Conservation (phyloP, 1,140 invertebrate genomes). For the Cotesia vestalis region DNA sequence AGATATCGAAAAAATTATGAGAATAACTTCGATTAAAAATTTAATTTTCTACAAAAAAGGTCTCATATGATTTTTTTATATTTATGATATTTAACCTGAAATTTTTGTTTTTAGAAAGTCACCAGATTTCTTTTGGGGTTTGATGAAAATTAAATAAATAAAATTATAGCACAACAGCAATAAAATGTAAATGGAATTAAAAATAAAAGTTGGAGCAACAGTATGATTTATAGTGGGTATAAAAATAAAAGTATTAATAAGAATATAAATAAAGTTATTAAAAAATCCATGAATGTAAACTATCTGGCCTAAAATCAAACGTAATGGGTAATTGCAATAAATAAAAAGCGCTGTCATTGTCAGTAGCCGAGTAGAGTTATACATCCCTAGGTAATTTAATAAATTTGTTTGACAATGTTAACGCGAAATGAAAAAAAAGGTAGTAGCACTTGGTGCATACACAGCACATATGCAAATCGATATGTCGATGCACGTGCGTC, state of each 20-base stretch:
- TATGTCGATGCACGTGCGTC: slow-evolving; percentile 29
- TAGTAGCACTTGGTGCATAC: slow-evolving; percentile 6
- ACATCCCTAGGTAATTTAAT: slow-evolving; percentile 9
- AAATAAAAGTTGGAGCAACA: not conserved
- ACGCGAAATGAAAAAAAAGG: not conserved
- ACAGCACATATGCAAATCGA: slow-evolving; percentile 27
- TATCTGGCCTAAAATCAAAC: not conserved
- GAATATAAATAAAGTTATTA: not conserved
- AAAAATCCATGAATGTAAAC: not conserved
- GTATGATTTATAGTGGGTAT: no score
- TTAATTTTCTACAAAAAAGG: not conserved
- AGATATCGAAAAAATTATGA: no score
- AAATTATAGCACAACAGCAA: no score
- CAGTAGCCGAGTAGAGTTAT: slow-evolving; percentile 11
- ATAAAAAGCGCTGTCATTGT: not conserved
- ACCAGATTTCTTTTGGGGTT: no score
- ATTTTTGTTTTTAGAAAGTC: no score
- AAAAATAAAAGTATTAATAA: not conserved
- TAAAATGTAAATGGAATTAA: not conserved
- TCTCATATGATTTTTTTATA: no score
- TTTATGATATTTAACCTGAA: no score
- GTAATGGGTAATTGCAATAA: no score
- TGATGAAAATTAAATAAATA: no score
- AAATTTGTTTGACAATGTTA: slow-evolving; percentile 20
- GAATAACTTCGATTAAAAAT: no score